These are phyloP conservation scores for Gnathonemus longibarbis DNA, from an alignment of 2,113 vertebrate genomes.

Conservation along the genomic window DNA sequence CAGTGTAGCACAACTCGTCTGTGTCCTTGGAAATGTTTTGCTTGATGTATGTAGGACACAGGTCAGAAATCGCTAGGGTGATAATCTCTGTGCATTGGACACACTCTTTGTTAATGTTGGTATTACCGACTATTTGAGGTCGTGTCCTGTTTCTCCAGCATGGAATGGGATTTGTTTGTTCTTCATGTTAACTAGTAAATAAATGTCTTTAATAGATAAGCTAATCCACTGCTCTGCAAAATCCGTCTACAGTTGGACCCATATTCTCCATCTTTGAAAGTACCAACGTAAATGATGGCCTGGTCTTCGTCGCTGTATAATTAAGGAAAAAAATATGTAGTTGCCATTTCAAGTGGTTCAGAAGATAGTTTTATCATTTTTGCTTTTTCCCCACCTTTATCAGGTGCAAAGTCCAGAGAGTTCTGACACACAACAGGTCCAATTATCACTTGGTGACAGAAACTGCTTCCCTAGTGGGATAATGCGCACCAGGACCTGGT, in stretches of 20 bases:
- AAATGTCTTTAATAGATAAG: background rate
- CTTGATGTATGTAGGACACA: background rate
- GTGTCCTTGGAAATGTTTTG: background rate
- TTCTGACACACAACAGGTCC: background rate
- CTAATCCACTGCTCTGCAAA: background rate
- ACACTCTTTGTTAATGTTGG: background rate
- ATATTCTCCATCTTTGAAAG: background rate
- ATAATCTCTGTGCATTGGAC: background rate
- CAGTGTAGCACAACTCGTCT: background rate
- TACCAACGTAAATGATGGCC: background rate
- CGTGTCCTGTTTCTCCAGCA: background rate
- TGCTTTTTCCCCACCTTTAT: background rate
- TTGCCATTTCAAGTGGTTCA: background rate
- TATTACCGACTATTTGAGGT: background rate
- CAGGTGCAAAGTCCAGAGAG: background rate
- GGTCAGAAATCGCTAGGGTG: background rate
- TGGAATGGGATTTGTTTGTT: background rate
- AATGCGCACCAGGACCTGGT: conserved; percentile 4
- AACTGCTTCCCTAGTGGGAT: background rate
- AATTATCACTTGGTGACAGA: background rate
- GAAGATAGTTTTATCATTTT: background rate
- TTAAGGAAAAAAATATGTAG: background rate
- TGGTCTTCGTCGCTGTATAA: background rate
- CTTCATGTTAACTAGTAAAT: background rate
- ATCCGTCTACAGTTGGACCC: background rate